Evolutionary conservation across 2,888 invertebrate genomes (phyloP).

Genomic region (Diogma glabrata): DNA sequence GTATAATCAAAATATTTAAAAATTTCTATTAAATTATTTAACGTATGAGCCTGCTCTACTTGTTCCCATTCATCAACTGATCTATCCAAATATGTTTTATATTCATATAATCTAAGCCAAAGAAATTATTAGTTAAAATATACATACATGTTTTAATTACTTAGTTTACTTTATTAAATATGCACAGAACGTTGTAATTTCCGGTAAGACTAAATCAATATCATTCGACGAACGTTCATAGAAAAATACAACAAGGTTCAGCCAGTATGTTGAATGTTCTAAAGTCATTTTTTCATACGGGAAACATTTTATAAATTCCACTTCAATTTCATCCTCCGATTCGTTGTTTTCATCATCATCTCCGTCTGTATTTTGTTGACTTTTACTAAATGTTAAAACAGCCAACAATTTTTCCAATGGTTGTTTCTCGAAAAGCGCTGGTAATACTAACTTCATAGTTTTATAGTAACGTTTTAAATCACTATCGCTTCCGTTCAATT

Average conservation of each 20-base stretch:
- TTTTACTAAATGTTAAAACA: conserved; percentile 22
- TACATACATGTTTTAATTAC: too few species aligned
- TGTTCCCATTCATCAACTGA: conserved; percentile 32
- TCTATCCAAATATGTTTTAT: neutral
- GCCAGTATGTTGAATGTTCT: conserved; percentile 52
- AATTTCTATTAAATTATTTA: conserved; percentile 45
- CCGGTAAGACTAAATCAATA: conserved; percentile 42
- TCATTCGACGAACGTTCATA: conserved; percentile 29
- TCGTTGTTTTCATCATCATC: conserved; percentile 15
- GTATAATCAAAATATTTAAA: conserved; percentile 47
- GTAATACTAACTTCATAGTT: conserved; percentile 41
- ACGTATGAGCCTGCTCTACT: conserved; percentile 37
- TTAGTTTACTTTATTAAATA: too few species aligned
- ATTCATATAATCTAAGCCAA: too few species aligned
- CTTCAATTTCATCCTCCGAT: conserved; percentile 26
- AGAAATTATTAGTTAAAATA: too few species aligned
- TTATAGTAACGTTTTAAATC: conserved; percentile 49
- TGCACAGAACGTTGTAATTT: conserved; percentile 55
- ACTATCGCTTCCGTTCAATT: conserved; percentile 53
- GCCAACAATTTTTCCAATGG: conserved; percentile 24
- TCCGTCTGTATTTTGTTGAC: neutral
- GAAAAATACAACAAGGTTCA: conserved; percentile 42
- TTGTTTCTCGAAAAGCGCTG: conserved; percentile 42
- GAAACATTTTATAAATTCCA: conserved; percentile 38
- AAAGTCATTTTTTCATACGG: conserved; percentile 40